Evolutionary conservation across 1,140 invertebrate species (phyloP).

Genomic region (Drosophila sproati): DNA sequence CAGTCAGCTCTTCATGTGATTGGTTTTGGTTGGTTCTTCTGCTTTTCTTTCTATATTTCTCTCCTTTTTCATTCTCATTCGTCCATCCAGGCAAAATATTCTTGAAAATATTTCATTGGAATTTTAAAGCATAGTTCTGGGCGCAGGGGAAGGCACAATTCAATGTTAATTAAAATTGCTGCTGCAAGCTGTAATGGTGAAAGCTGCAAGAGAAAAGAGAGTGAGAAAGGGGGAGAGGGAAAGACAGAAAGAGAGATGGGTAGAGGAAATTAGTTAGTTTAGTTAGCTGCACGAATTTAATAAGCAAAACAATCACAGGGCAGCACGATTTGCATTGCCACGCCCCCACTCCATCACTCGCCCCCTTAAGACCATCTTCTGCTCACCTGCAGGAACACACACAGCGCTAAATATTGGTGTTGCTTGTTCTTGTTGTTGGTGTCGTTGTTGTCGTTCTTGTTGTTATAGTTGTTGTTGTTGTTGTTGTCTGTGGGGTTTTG

Average conservation of each 20-base stretch:
- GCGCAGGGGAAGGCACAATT: conserved; percentile 81
- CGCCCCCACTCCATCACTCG: conserved; percentile 17
- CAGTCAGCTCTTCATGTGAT: conserved; percentile 44
- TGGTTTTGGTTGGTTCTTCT: conserved; percentile 45
- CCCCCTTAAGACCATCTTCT: neutral
- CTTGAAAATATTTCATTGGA: conserved; percentile 79
- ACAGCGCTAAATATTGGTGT: conserved; percentile 70
- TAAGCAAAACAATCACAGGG: conserved; percentile 76
- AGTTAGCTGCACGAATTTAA: conserved; percentile 72
- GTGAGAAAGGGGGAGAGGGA: neutral
- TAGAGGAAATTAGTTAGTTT: conserved; percentile 64
- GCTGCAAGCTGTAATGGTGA: conserved; percentile 78
- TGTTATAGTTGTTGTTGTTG: conserved; percentile 35
- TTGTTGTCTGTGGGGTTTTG: conserved; percentile 50
- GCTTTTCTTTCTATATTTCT: conserved; percentile 23
- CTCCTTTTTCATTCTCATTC: conserved; percentile 18
- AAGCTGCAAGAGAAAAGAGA: conserved; percentile 54
- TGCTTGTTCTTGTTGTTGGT: conserved; percentile 41
- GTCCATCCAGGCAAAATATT: conserved; percentile 78
- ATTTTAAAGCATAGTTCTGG: conserved; percentile 69
- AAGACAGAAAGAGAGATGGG: neutral
- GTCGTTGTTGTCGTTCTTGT: conserved; percentile 43
- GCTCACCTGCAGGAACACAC: conserved; percentile 80
- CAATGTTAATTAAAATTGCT: conserved; percentile 81
- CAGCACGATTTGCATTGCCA: conserved; percentile 79